A percentile compares a stretch with the other conserved stretches of the same genome.
phyloP scores from a whole-genome alignment of 2,113 vertebrate genomes.

The Cygnus atratus region DNA sequence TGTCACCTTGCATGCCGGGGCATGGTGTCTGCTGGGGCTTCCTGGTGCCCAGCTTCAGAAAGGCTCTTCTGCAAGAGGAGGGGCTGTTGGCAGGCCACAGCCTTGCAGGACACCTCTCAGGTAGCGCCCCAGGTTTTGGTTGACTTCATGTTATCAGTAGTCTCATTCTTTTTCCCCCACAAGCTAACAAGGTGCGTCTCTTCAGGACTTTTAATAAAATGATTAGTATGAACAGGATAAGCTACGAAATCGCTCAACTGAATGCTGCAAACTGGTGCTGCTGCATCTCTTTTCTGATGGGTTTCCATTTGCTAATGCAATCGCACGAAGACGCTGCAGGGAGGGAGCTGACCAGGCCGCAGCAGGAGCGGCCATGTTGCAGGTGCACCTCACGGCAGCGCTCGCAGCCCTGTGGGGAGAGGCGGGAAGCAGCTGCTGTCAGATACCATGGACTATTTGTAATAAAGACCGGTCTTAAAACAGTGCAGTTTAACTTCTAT shows the following conservation, averaged over 20 bases:
- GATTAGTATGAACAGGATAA: not conserved
- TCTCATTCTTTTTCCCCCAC: rapidly evolving
- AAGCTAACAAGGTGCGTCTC: not conserved
- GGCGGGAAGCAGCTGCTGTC: not conserved
- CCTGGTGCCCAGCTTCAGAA: not conserved
- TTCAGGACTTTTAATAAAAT: not conserved
- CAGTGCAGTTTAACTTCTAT: not conserved
- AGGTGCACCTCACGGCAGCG: not conserved
- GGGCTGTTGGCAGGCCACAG: not conserved
- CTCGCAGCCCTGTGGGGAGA: no score
- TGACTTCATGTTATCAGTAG: not conserved
- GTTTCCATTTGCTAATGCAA: not conserved
- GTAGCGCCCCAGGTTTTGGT: not conserved
- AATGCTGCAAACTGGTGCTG: not conserved
- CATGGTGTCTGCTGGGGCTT: rapidly evolving
- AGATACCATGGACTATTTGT: not conserved
- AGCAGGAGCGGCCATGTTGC: not conserved
- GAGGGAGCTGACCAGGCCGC: rapidly evolving
- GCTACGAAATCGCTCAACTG: not conserved
- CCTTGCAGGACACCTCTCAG: not conserved
- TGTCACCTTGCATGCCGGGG: rapidly evolving
- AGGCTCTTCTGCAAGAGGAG: rapidly evolving
- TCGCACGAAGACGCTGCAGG: rapidly evolving
- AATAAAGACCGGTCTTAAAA: not conserved
- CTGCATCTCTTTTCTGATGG: not conserved